phyloP scores from a whole-genome alignment of 2,888 invertebrate species.

The Drosophila ustulata region DNA sequence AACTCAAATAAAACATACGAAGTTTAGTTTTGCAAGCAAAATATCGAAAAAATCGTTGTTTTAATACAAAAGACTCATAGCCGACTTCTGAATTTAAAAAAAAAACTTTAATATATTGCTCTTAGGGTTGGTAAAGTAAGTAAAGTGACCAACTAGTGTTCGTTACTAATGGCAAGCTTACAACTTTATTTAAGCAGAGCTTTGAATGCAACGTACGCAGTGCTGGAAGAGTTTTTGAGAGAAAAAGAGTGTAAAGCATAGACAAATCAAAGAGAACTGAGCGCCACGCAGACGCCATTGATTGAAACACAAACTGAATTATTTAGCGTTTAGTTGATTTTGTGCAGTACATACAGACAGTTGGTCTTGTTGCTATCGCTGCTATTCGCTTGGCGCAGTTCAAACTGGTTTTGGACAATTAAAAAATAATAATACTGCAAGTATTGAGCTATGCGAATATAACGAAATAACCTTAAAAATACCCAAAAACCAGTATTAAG shows the following conservation, averaged over 20 bases:
- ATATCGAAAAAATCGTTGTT: constrained; percentile 48
- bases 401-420: constrained; percentile 67
- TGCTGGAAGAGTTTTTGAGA: constrained; percentile 12
- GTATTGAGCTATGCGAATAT: constrained; percentile 49
- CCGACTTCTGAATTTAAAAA: no score
- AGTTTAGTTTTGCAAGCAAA: constrained; percentile 77
- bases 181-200: no score
- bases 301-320: constrained; percentile 33
- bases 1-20: constrained; percentile 64
- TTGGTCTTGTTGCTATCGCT: constrained; percentile 32
- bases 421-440: constrained; percentile 48
- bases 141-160: no score
- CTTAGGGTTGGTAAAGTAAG: not conserved
- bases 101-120: not conserved
- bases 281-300: constrained; percentile 33
- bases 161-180: no score
- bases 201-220: constrained; percentile 58
- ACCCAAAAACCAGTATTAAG: constrained; percentile 21
- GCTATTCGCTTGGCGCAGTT: constrained; percentile 25
- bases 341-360: constrained; percentile 48
- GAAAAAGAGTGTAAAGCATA: not conserved
- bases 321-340: constrained; percentile 56
- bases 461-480: constrained; percentile 70
- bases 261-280: not conserved
- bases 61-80: constrained; percentile 26